These are phyloP conservation scores for Uropetala carovei DNA, from an alignment of 2,888 invertebrate genomes.

Conservation along the genomic window DNA sequence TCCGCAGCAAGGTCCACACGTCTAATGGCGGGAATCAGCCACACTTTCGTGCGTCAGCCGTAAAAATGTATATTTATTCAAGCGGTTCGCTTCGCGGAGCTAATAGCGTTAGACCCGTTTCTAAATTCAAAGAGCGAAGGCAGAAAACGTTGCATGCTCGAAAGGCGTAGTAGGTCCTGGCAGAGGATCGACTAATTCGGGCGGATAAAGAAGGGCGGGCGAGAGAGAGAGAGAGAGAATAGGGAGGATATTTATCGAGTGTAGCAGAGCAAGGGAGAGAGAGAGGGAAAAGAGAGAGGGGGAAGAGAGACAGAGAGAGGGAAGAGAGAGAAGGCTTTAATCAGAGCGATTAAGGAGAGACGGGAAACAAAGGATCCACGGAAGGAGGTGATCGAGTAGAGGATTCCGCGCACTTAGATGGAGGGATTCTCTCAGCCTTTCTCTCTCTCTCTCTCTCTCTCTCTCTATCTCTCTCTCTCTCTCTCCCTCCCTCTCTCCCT, in stretches of 20 bases:
- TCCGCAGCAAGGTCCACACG: too few relatives aligned
- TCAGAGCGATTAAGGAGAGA: conserved; percentile 2
- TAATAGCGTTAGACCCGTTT: background rate
- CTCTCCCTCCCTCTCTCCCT: too few relatives aligned
- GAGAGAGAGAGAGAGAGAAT: background rate
- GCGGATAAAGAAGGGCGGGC: background rate
- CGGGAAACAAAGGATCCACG: conserved; percentile 8
- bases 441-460: background rate
- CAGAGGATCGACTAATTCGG: background rate
- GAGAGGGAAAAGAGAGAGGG: background rate
- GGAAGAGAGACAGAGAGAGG: too few relatives aligned
- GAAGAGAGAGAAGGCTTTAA: background rate
- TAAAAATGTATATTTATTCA: background rate
- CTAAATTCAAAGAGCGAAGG: background rate
- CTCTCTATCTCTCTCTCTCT: too few relatives aligned
- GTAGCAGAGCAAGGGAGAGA: background rate
- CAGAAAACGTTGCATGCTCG: background rate
- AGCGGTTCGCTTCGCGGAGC: background rate
- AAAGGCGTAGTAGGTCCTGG: background rate
- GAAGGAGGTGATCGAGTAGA: conserved; percentile 1
- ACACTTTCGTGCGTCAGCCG: too few relatives aligned
- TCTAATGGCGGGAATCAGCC: too few relatives aligned
- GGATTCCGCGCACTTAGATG: background rate
- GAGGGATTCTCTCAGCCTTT: background rate
- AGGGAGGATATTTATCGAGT: background rate